Evolutionary conservation across 2,888 invertebrate genomes (phyloP), one percentile per base, ranked within the genome.

Genomic region (Macropis europaea): DNA sequence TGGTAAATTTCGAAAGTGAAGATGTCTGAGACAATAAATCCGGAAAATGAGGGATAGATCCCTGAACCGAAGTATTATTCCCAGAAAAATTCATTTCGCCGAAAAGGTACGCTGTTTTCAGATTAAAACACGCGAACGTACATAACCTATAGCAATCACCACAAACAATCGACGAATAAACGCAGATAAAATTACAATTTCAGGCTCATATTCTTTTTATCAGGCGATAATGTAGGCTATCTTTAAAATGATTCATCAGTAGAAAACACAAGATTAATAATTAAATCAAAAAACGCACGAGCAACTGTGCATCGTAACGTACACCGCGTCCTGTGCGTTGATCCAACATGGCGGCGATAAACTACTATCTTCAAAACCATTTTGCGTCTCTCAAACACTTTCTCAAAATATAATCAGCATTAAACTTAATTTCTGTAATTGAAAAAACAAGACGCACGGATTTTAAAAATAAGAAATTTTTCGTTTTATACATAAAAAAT

Each of bases 1-100:
- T 74, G 22, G 83, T 76, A 40, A 83, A 84, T 70, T 84, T 81
- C 15, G 84, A 67, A 24, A 59, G 75, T 3, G 84, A 60, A 5
- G 79, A 75, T 19, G 77, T 63, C 69, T 77, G 82, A 7, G 85
- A 72, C 13, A 86, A 84, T 68, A 90, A 72, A 32, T 90, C 89
- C 2, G 89, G 87, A 60, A 90, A 89, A 57, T 88, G 89, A 9
- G 90, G 89, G 43, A 90, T 76, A 13, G 84, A 74, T 32, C 84
- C 83, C 57, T 88, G 87, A 38, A 83, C 64, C n/a, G n/a, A n/a
- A 63, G 64, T 76, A 47, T 79, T 83, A 52, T 82, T 82, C 57
- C 85, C 87, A 13, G 87, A 80, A 67, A 86, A 89, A 80, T 90
- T 85, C 90, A 90, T 90, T 62, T 80, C 19, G 17, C 48, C 15